These are phyloP conservation scores for Tuberolachnus salignus DNA, from an alignment of 2,888 invertebrate species.

Conservation along the genomic window DNA sequence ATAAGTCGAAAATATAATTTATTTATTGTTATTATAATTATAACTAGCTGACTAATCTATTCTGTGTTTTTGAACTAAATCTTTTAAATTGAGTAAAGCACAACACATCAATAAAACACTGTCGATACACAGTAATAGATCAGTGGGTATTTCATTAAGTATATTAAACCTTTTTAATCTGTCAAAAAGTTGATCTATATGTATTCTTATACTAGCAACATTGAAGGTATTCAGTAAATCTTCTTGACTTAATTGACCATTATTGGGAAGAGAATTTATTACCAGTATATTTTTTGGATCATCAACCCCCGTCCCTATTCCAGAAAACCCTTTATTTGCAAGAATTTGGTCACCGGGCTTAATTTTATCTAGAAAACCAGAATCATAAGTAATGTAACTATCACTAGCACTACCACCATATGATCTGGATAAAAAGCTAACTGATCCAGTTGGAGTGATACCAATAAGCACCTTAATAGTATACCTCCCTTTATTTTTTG, in stretches of 20 bases:
- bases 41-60: neutral
- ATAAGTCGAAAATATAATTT: neutral
- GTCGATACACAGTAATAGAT: slow-evolving; percentile 5
- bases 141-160: slow-evolving; percentile 6
- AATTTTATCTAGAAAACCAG: slow-evolving; percentile 9
- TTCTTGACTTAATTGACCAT: slow-evolving; percentile 15
- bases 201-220: too few relatives aligned
- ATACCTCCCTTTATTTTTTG: slow-evolving; percentile 7
- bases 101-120: slow-evolving; percentile 14
- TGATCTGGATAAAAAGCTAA: slow-evolving; percentile 14
- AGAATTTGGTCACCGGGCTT: slow-evolving; percentile 18
- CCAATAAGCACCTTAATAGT: slow-evolving; percentile 24
- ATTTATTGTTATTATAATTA: neutral
- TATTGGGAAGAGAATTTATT: slow-evolving; percentile 1
- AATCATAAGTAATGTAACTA: slow-evolving; percentile 19
- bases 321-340: slow-evolving; percentile 6
- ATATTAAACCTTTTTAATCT: slow-evolving; percentile 16
- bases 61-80: neutral
- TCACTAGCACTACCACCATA: slow-evolving; percentile 1
- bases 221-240: slow-evolving; percentile 4
- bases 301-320: neutral
- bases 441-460: slow-evolving; percentile 10
- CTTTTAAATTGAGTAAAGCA: slow-evolving; percentile 9
- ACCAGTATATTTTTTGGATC: neutral
- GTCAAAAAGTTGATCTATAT: too few relatives aligned